Evolutionary conservation across 2,888 invertebrate species (phyloP), one percentile per base, ranked within the genome.

Genomic region (Epirrhoe alternata): DNA sequence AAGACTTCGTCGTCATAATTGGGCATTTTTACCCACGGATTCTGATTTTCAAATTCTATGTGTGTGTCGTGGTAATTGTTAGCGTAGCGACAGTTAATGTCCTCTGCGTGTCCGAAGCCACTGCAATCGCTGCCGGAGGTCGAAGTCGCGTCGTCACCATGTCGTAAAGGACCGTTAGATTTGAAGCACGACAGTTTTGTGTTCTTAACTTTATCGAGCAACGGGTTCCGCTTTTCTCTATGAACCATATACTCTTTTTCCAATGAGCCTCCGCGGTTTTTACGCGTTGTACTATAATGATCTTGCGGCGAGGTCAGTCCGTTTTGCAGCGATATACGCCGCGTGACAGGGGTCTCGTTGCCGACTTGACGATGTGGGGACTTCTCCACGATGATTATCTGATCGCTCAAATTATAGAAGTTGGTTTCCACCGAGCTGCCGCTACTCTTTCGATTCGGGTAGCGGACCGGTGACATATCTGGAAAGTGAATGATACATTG

Each of bases 181-280:
- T 94, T 93, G 82, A 96, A 96, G 82, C 96, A 96, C 33, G 95
- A 96, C 65, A 96, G 83, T 80, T 95, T 94, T 55, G 96, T 96
- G 80, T 95, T 96, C 83, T 96, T 96, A 5, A 96, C 96, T 82
- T 95, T 94, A 79, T 96, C 96, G 64, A 96, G 91, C 68, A 96
- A 90, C 51, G 96, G 96, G 81, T 96, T 96, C 64, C 95, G 93
- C 81, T 95, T 96, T 86, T 96, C 96, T 74, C 94, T 88, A 70
- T 92, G 93, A 16, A 94, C 94, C 73, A 94, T 93, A 75, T 94
- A 94, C 73, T 95, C 94, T 83, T 95, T 95, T 74, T 94, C 94
- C 72, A 94, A 85, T 72, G 93, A 91, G 70, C 90, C 89, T 60
- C 92, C 90, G 76, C 93, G 89, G 81, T 88, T 87, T 84, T 90